Conservation (phyloP, 2,888 invertebrate genomes). For the Phalera bucephala region DNA sequence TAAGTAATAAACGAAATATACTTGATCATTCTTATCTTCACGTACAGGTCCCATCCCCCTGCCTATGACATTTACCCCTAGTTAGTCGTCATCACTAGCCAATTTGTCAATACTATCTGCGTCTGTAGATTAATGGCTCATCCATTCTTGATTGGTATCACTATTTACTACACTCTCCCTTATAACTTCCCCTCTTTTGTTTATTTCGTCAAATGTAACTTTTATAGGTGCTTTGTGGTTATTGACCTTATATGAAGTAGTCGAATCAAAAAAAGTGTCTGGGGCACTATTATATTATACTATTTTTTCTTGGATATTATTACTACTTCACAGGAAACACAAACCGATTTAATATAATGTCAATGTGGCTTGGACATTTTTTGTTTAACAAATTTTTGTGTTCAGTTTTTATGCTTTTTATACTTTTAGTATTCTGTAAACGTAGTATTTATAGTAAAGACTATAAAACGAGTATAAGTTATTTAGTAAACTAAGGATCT, state of each 20-base stretch:
- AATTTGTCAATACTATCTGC: conserved; percentile 3
- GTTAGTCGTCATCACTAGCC: neutral
- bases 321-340: too few species aligned
- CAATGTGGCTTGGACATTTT: too few species aligned
- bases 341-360: too few species aligned
- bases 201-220: neutral
- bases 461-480: too few species aligned
- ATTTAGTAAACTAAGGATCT: too few species aligned
- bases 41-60: neutral
- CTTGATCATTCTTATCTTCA: neutral
- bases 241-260: neutral
- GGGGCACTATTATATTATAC: too few species aligned
- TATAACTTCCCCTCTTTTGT: neutral
- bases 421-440: too few species aligned
- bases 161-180: neutral
- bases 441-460: too few species aligned
- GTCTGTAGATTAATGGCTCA: neutral
- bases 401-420: too few species aligned
- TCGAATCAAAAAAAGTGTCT: neutral
- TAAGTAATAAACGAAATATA: neutral
- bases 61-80: neutral
- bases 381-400: too few species aligned
- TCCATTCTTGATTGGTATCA: neutral
- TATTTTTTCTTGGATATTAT: too few species aligned
- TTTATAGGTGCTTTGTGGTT: neutral